A percentile compares a stretch with the other conserved stretches of the same genome.
These are phyloP conservation scores for Amphipyra berbera DNA, from an alignment of 2,888 invertebrate species.

Conservation along the genomic window DNA sequence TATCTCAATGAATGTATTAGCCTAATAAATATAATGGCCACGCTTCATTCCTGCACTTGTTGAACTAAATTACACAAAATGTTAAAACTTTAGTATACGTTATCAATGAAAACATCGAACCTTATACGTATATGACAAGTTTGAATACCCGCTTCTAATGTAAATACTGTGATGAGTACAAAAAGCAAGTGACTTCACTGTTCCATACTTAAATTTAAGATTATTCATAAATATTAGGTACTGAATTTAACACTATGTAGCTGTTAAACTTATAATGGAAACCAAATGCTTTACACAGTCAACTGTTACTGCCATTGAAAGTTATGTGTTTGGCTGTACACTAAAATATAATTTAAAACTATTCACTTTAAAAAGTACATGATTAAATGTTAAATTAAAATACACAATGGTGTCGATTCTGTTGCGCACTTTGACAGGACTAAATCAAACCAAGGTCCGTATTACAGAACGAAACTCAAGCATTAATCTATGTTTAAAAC, in stretches of 20 bases:
- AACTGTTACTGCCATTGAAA: constrained; percentile 18
- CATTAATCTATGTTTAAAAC: too few species aligned
- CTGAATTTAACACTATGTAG: constrained; percentile 15
- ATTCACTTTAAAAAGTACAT: constrained; percentile 25
- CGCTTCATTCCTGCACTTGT: too few species aligned
- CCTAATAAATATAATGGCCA: too few species aligned
- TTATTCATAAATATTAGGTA: constrained; percentile 34
- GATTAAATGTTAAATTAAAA: constrained; percentile 26
- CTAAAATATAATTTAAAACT: constrained; percentile 32
- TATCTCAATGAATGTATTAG: not conserved
- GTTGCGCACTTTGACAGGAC: too few species aligned
- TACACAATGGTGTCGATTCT: too few species aligned
- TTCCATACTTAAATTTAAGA: constrained; percentile 35
- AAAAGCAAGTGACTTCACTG: constrained; percentile 14
- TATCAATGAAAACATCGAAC: constrained; percentile 26
- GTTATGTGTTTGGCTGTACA: constrained; percentile 18
- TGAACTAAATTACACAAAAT: too few species aligned
- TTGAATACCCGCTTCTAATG: constrained; percentile 8
- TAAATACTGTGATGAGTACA: constrained; percentile 25
- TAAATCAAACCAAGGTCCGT: too few species aligned
- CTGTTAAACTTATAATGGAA: constrained; percentile 26
- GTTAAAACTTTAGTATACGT: not conserved
- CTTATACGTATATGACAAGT: not conserved
- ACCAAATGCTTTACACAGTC: constrained; percentile 42
- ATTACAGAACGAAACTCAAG: too few species aligned